A percentile compares a stretch with the other conserved stretches of the same genome.
Evolutionary conservation across 2,797 vertebrate genomes (phyloP).

Genomic region (Lerista edwardsae): DNA sequence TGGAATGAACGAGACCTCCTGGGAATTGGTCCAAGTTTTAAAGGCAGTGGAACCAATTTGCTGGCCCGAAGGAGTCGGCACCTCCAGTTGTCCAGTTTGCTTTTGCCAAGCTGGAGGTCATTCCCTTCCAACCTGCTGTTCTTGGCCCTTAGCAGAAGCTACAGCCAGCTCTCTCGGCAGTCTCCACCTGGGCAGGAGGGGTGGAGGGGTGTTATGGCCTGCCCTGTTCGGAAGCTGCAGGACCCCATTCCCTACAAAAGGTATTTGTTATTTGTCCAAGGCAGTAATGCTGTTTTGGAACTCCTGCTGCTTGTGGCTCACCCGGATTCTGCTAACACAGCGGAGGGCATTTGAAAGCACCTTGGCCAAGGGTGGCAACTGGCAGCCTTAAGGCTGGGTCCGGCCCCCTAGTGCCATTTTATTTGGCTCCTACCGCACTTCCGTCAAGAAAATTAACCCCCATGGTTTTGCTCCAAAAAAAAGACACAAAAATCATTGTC

Average conservation of each 20-base stretch:
- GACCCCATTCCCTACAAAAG: too few relatives aligned
- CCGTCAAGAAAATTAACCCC: too few relatives aligned
- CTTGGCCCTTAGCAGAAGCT: background rate
- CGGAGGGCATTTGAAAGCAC: background rate
- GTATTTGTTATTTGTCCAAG: too few relatives aligned
- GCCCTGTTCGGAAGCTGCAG: too few relatives aligned
- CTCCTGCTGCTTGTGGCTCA: too few relatives aligned
- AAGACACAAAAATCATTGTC: background rate
- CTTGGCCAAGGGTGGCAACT: background rate
- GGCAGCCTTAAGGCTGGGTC: too few relatives aligned
- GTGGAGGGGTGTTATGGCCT: too few relatives aligned
- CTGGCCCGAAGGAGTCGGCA: background rate
- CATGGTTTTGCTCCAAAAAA: background rate
- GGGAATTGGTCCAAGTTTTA: background rate
- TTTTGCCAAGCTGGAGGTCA: background rate
- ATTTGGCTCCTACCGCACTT: too few relatives aligned
- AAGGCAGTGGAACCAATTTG: background rate
- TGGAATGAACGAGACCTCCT: background rate
- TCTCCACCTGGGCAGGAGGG: background rate
- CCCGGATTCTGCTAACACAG: too few relatives aligned
- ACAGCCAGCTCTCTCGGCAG: accelerated
- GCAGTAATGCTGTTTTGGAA: too few relatives aligned
- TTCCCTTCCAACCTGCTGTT: too few relatives aligned
- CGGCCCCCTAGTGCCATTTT: background rate
- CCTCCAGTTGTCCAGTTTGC: too few relatives aligned